A percentile compares a stretch with the other conserved stretches of the same genome.
These are phyloP conservation scores for Monoplex corrugatus DNA, from an alignment of 2,888 invertebrate species.

Conservation along the genomic window DNA sequence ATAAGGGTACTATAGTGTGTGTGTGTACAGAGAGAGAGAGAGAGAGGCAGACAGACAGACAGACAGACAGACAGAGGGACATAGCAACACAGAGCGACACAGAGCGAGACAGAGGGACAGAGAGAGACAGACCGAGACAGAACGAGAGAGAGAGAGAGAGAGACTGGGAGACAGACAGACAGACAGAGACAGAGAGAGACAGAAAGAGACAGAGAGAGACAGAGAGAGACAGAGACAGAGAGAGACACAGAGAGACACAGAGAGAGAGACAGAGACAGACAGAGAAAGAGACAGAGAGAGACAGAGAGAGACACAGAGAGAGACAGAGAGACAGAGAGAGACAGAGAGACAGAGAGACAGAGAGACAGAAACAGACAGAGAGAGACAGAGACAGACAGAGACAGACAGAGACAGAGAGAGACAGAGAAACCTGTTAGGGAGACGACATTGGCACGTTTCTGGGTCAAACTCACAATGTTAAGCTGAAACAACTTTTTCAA, in stretches of 20 bases:
- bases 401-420: conserved; percentile 8
- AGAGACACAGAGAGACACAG: background rate
- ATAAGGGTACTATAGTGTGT: too few species aligned
- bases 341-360: background rate
- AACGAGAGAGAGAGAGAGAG: background rate
- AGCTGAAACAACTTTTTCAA: too few species aligned
- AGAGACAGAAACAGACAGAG: background rate
- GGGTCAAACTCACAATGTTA: too few species aligned
- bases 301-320: background rate
- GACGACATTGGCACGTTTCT: too few species aligned
- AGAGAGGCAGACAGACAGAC: conserved; percentile 43
- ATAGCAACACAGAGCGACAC: conserved; percentile 38
- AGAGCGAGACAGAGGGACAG: conserved; percentile 5
- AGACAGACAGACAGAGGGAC: conserved; percentile 44
- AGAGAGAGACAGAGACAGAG: conserved; percentile 31
- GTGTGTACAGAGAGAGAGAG: conserved; percentile 38
- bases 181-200: background rate
- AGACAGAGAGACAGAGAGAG: too few species aligned
- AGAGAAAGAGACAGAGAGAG: conserved; percentile 14
- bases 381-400: background rate
- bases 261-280: background rate
- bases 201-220: too few species aligned
- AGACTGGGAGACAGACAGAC: background rate
- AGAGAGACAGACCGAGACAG: conserved; percentile 25
- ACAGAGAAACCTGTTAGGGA: background rate